A percentile compares a stretch with the other conserved stretches of the same genome.
Evolutionary conservation across 2,888 invertebrate species (phyloP).

Genomic region (Nemotelus nigrinus): DNA sequence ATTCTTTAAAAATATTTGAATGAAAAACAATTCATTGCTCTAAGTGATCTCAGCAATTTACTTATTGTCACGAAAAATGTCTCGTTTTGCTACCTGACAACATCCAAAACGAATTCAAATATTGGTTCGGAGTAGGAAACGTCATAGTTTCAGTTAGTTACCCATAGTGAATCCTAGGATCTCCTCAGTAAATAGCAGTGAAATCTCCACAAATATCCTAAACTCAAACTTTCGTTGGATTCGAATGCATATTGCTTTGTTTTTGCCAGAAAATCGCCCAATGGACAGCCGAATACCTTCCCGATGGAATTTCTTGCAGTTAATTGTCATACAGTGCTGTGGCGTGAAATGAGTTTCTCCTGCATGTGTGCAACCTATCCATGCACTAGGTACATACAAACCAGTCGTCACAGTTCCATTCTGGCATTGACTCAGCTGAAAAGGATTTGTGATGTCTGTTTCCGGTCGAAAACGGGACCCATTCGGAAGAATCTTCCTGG

Average conservation of each 20-base stretch:
- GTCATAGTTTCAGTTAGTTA: neutral
- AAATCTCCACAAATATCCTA: slow-evolving; percentile 20
- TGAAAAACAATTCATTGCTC: no score
- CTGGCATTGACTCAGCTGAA: neutral
- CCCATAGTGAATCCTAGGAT: neutral
- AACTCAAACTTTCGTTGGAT: neutral
- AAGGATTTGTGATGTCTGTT: slow-evolving; percentile 41
- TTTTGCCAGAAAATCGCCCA: slow-evolving; percentile 8
- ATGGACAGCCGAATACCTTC: slow-evolving; percentile 6
- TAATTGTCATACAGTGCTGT: slow-evolving; percentile 33
- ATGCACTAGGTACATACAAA: neutral
- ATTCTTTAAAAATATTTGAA: no score
- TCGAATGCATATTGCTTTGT: slow-evolving; percentile 3
- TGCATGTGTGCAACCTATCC: neutral
- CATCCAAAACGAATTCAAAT: no score
- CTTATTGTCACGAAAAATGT: no score
- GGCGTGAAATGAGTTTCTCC: slow-evolving; percentile 38
- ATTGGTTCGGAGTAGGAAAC: no score
- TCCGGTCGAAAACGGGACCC: slow-evolving; percentile 21
- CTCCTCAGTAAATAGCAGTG: neutral
- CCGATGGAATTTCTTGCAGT: slow-evolving; percentile 26
- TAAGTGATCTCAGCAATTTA: no score
- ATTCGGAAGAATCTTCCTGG: slow-evolving; percentile 17
- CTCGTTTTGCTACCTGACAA: no score
- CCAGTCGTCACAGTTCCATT: neutral